Conservation (phyloP, 2,888 invertebrate genomes). For the Teleogryllus oceanicus region DNA sequence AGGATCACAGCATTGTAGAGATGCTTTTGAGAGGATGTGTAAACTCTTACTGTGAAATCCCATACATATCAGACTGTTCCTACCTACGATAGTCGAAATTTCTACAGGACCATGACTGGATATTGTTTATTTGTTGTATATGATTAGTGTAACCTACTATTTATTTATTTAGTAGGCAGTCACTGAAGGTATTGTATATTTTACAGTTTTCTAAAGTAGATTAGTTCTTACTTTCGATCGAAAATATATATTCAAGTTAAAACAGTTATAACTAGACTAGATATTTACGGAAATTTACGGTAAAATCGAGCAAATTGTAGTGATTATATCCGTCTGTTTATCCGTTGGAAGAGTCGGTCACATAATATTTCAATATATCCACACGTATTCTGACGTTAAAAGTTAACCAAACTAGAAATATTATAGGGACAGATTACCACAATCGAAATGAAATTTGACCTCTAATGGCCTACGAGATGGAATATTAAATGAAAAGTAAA, state of each 20-base stretch:
- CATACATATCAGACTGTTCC: constrained; percentile 33
- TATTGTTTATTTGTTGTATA: not conserved
- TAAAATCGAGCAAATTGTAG: not conserved
- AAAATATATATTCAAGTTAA: constrained; percentile 19
- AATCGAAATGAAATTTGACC: not conserved
- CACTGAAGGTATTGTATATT: not conserved
- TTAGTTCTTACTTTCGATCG: not conserved
- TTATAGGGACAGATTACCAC: not conserved
- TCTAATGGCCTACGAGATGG: not conserved
- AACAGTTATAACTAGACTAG: not conserved
- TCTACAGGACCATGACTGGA: not conserved
- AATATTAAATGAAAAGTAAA: not conserved
- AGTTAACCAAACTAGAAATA: not conserved
- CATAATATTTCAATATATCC: not conserved
- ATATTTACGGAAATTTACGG: not conserved
- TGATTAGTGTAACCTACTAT: not conserved
- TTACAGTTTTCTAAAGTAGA: not conserved
- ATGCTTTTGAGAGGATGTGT: not conserved
- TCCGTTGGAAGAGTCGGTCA: constrained; percentile 2
- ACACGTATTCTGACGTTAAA: not conserved
- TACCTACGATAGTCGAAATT: constrained; percentile 23
- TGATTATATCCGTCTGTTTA: not conserved
- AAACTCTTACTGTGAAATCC: constrained; percentile 20
- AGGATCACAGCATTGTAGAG: constrained; percentile 18
- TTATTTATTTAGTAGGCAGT: not conserved